Base-by-base conservation (phyloP, 2,113 vertebrate species). In the Microtus montanus region DNA sequence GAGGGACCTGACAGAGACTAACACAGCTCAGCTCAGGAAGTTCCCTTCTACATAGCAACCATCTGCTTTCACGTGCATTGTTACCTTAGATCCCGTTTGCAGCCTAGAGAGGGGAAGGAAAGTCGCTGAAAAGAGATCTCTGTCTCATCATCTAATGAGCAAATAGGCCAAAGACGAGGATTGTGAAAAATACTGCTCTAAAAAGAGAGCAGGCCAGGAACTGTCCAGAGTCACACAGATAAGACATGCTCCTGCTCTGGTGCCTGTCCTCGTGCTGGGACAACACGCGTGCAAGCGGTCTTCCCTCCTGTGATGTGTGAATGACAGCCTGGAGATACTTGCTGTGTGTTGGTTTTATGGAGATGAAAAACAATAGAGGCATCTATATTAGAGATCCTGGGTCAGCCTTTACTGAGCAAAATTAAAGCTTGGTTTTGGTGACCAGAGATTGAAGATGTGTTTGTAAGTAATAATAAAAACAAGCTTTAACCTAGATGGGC, bases 61-160 rank as follows among this genome's bases (percentile, higher is more conserved):
- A 68, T 75, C 33, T 15, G 44, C 63, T 83, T 85, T 35, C 35
- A 49, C 2, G 3, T 66, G 20, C 35, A 14, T 10, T 82, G 15
- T 92, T 75, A 38, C 84, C 3, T 80, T 94, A 64, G 63, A 61
- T 91, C 84, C n/a, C 12, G 41, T 71, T 89, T 95, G 80, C 85
- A 84, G 68, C 49, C 84, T 79, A 71, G 44, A 83, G 22, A 79
- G 78, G 44, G 52, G 89, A 89, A 93, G 64, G 71, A 63, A 73
- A 73, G 7, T n/a, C 44, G 33, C 20, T 49, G 26, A 41, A 64
- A 82, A 75, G 70, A 86, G 15, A 87, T 20, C 6, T 54, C 63
- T 85, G 47, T 13, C 10, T 12, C 66, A 30, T 52, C 41, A 86
- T 44, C 54, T 35, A 78, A n/a, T 77, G 54, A 89, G 35, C 52